Base-by-base conservation (phyloP, 2,797 vertebrate species). In the Cirrhinus mrigala region DNA sequence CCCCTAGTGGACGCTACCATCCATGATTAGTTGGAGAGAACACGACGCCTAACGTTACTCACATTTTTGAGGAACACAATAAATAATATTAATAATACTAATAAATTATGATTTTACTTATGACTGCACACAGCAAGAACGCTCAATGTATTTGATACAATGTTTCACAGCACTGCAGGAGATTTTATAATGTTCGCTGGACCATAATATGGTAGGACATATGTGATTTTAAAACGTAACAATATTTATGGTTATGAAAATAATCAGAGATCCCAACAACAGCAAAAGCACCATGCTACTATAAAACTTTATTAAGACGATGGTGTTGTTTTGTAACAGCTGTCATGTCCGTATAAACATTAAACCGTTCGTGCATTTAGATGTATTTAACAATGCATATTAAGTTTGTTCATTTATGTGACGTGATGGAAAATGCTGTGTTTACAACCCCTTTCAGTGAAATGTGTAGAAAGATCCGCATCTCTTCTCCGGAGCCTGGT, bases 401-500 rank as follows among this genome's bases (percentile, higher is more conserved):
- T 27, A 37, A 50, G 46, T n/a, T 27, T 6, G 24, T 81, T 1
- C 0, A n/a, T 37, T 44, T 58, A 60, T 48, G 69, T 62, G 22
- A 20, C 48, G 33, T 46, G 24, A 70, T 52, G 46, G 12, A 27
- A 54, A 14, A 71, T 8, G 6, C 16, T 81, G 24, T 85, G 78
- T 85, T 85, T 81, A 1, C 58, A 74, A 46, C 33, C 52, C 22
- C 9, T 79, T 74, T 37, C 50, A 83, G 76, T 79, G 70, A 78
- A 83, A 82, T 71, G 79, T 69, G 62, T 40, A 54, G 79, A 75
- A 87, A 81, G 62, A 79, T 82, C 44, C 79, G 78, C 29, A 56
- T 85, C 60, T 79, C 73, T 33, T 84, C 64, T 75, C 81, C 52
- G 64, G 76, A 90, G 88, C 76, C 89, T 88, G 90, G 88, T 90